Percentiles rank a stretch among this genome's conserved stretches.
Evolutionary conservation across 2,113 vertebrate species (phyloP).

Genomic region (Apteryx mantelli): DNA sequence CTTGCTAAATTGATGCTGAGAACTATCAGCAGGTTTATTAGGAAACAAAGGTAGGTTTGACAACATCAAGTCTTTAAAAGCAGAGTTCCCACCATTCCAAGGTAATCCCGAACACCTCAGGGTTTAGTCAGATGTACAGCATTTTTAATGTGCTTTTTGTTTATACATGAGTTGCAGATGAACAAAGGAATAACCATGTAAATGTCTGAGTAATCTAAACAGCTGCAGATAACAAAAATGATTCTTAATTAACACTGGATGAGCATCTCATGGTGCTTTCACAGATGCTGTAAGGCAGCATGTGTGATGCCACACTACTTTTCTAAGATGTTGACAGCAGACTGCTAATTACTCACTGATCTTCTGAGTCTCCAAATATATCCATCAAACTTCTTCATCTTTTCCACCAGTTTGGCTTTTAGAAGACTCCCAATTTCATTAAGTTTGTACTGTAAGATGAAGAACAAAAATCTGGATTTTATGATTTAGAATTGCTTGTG

Average conservation of each 20-base stretch:
- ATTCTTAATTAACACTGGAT: not conserved
- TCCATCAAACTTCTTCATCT: constrained; percentile 70
- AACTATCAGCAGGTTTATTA: not conserved
- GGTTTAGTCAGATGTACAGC: not conserved
- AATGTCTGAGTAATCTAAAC: not conserved
- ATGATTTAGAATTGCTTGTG: not conserved
- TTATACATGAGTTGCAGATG: not conserved
- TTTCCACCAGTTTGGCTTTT: constrained; percentile 72
- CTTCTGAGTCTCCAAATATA: constrained; percentile 51
- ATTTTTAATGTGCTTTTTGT: not conserved
- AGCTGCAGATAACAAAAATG: not conserved
- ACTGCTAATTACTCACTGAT: constrained; percentile 29
- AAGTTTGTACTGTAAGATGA: constrained; percentile 71
- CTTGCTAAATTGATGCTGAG: not conserved
- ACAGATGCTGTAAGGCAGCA: not conserved
- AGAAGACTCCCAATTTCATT: constrained; percentile 70
- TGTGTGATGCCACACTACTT: not conserved
- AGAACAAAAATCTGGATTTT: not conserved
- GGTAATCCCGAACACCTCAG: not conserved
- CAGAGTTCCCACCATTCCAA: not conserved
- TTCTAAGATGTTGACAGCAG: not conserved
- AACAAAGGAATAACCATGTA: not conserved
- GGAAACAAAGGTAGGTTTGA: not conserved
- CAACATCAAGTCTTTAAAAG: not conserved
- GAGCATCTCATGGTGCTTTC: not conserved